phyloP scores from a whole-genome alignment of 2,797 vertebrate species.

The Lacerta viridis region DNA sequence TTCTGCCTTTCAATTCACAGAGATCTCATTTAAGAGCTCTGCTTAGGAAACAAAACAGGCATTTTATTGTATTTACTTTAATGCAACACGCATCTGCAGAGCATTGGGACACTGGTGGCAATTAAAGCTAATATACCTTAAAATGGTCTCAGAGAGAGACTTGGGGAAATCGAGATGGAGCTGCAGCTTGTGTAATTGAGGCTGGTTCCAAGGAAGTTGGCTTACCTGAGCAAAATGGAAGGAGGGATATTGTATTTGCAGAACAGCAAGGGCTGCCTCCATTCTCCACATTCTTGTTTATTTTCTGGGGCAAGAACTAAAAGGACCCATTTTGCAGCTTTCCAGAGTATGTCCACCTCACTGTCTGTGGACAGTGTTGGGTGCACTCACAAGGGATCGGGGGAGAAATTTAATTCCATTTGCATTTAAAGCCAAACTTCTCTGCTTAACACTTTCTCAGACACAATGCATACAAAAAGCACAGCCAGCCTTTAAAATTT shows the following conservation, averaged over 20 bases:
- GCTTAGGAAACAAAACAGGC: slow-evolving; percentile 47
- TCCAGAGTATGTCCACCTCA: neutral
- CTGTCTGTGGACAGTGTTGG: too few species aligned
- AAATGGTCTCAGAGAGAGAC: slow-evolving; percentile 30
- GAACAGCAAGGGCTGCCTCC: neutral
- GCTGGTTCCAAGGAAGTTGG: neutral
- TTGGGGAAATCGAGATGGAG: neutral
- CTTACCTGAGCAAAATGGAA: neutral
- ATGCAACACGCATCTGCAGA: neutral
- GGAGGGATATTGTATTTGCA: neutral
- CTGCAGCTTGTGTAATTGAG: neutral
- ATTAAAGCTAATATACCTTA: slow-evolving; percentile 49
- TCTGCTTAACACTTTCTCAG: too few species aligned
- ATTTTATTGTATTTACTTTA: slow-evolving; percentile 50
- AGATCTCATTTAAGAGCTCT: slow-evolving; percentile 44
- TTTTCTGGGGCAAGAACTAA: neutral
- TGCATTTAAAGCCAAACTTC: too few species aligned
- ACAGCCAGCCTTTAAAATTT: too few species aligned
- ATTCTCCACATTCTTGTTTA: neutral
- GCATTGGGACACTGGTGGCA: slow-evolving; percentile 1
- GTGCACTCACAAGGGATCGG: too few species aligned
- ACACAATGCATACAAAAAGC: too few species aligned
- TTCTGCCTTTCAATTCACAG: slow-evolving; percentile 46
- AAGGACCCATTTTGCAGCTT: neutral
- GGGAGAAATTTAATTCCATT: too few species aligned